Evolutionary conservation across 2,113 vertebrate genomes (phyloP), one percentile per base, ranked within the genome.

Genomic region (Cryptomyrus ogoouensis): DNA sequence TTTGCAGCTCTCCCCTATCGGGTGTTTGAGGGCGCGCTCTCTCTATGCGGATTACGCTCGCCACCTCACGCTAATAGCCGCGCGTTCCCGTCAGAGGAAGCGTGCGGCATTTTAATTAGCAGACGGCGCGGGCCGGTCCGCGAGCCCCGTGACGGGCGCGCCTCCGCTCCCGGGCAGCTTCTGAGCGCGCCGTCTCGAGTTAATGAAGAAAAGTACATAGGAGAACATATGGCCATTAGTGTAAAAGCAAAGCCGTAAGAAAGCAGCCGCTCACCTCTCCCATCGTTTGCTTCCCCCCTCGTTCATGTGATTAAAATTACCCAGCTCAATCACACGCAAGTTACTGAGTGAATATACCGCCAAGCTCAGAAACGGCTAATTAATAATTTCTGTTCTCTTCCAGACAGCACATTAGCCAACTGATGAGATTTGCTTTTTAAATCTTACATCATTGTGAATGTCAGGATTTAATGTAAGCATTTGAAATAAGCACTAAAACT

Each of bases 151-250:
- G 56, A 88, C 56, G 44, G 83, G 86, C 27, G 50, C 50, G 86
- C 8, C 27, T 56, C 49, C 49, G 86, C 86, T 53, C 50, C 53
- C 47, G 50, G 13, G 5, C 27, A 17, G 56, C 39, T 42, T 44
- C 56, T 58, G 56, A 44, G 42, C 21, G 39, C 15, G 87, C 87
- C 87, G n/a, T 58, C 87, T 58, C 53, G 87, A 88, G 56, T 88
- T 88, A 88, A 88, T 88, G 87, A 88, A 88, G 87, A 88, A 58
- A 62, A 58, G 31, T 42, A 88, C 87, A 88, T 88, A 88, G 31
- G 53, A 66, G 39, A 62, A 44, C 52, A 66, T 88, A 66, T 88
- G 87, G 87, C 56, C 87, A 88, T 88, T 88, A 88, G 87, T 88
- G 87, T 62, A 62, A 88, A 62, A 58, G 87, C 49, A 50, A 42